Conservation (phyloP, 2,888 invertebrate species). For the Coelinius sp. region DNA sequence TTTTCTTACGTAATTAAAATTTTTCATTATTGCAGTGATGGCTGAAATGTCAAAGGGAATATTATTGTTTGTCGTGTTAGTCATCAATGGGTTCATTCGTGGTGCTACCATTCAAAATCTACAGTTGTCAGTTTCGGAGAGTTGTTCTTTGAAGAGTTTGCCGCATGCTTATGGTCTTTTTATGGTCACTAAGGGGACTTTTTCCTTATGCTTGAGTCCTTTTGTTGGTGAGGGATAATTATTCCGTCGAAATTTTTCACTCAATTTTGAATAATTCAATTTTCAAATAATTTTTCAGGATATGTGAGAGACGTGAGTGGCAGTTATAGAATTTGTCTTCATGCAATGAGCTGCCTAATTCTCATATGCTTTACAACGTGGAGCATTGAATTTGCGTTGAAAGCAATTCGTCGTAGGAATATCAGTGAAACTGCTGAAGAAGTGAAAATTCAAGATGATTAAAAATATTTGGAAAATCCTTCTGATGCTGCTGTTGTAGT, state of each 20-base stretch:
- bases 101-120: slow-evolving; percentile 85
- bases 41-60: slow-evolving; percentile 82
- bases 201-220: slow-evolving; percentile 80
- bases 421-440: background rate
- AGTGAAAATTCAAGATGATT: slow-evolving; percentile 12
- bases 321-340: slow-evolving; percentile 64
- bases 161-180: slow-evolving; percentile 85
- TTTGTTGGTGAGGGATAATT: slow-evolving; percentile 62
- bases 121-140: slow-evolving; percentile 84
- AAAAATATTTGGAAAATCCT: too few relatives aligned
- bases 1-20: background rate
- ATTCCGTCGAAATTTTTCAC: background rate
- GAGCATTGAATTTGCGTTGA: slow-evolving; percentile 53
- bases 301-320: slow-evolving; percentile 62
- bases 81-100: slow-evolving; percentile 84
- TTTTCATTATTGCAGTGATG: slow-evolving; percentile 73
- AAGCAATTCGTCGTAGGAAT: slow-evolving; percentile 32
- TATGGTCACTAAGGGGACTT: slow-evolving; percentile 82
- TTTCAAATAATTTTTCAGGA: slow-evolving; percentile 51
- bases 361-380: slow-evolving; percentile 56
- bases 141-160: slow-evolving; percentile 80
- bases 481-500: too few relatives aligned
- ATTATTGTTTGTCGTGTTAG: slow-evolving; percentile 79
- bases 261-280: background rate
- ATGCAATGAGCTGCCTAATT: slow-evolving; percentile 63